phyloP scores from a whole-genome alignment of 2,113 vertebrate genomes.

The Ovis canadensis region DNA sequence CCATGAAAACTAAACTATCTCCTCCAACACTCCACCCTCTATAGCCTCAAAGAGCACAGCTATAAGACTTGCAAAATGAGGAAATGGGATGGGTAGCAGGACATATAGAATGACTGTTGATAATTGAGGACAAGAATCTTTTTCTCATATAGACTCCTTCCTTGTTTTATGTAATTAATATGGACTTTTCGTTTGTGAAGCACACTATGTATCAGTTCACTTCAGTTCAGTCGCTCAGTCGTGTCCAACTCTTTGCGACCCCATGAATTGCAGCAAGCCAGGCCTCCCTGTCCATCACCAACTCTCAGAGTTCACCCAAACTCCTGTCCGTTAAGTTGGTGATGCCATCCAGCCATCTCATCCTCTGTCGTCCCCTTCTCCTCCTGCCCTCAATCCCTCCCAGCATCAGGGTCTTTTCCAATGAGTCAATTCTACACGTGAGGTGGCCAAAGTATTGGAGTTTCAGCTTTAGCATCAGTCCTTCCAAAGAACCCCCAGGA shows the following conservation, averaged over 20 bases:
- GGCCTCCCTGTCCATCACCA: too few relatives aligned
- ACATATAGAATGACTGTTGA: neutral
- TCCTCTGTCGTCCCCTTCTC: too few relatives aligned
- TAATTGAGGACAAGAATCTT: neutral
- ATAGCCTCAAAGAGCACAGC: neutral
- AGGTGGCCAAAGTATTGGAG: too few relatives aligned
- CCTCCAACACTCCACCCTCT: neutral
- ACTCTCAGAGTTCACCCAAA: too few relatives aligned
- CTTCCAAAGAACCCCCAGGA: too few relatives aligned
- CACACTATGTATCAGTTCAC: neutral
- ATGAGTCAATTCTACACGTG: too few relatives aligned
- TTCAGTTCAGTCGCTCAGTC: too few relatives aligned
- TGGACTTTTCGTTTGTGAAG: neutral
- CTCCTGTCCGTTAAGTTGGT: accelerated
- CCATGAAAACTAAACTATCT: neutral
- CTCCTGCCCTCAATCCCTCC: too few relatives aligned
- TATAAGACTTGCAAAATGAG: neutral
- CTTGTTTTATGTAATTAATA: neutral
- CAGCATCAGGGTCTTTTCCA: too few relatives aligned
- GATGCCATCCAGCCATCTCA: too few relatives aligned
- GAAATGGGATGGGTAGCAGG: neutral
- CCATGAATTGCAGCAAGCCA: too few relatives aligned
- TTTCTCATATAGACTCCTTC: neutral
- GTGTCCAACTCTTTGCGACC: accelerated
- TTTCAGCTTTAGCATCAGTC: too few relatives aligned